Conservation (phyloP, 2,113 vertebrate species). For the Phaethon lepturus region DNA sequence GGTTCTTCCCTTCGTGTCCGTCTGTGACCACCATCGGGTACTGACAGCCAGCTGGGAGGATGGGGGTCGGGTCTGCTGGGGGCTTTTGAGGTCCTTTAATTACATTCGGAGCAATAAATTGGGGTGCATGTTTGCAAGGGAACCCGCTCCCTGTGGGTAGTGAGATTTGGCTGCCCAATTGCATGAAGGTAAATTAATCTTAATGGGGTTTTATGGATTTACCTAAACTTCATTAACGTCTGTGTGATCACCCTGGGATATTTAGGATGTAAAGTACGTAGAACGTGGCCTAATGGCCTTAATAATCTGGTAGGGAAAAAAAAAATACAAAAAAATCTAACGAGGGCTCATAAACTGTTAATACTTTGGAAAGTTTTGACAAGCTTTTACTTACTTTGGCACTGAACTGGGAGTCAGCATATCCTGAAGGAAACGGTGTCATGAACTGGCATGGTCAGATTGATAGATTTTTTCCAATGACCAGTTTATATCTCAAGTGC, state of each 20-base stretch:
- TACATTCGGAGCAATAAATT: background rate
- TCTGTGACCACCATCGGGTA: background rate
- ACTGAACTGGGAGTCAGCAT: background rate
- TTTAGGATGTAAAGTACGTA: background rate
- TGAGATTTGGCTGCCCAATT: background rate
- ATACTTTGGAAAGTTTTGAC: background rate
- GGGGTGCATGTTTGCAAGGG: background rate
- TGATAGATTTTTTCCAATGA: background rate
- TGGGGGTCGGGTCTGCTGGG: background rate
- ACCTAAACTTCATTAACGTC: background rate
- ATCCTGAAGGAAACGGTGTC: background rate
- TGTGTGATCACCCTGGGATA: background rate
- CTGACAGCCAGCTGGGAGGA: background rate
- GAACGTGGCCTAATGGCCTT: background rate
- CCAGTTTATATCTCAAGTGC: background rate
- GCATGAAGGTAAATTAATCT: background rate
- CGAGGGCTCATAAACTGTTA: background rate
- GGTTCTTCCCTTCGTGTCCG: background rate
- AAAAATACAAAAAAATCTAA: background rate
- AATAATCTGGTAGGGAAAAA: background rate
- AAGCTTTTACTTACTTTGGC: background rate
- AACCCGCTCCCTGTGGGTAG: background rate
- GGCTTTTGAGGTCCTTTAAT: background rate
- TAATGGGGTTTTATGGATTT: background rate
- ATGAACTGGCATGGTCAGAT: background rate